Conservation (phyloP, 2,888 invertebrate species). For the Norana najaformis region DNA sequence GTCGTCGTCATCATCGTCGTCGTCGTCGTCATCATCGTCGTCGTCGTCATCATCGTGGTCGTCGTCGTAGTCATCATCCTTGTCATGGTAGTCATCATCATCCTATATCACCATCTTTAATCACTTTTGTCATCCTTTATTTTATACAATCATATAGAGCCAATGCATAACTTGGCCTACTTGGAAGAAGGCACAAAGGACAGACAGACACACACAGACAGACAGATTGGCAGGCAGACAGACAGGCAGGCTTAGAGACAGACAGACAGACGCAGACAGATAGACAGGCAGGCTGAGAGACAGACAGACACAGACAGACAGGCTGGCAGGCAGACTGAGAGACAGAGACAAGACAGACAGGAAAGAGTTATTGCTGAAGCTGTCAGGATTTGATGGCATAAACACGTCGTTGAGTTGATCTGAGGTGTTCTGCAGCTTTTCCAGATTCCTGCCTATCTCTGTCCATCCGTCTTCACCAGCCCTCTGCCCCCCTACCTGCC, state of each 20-base stretch:
- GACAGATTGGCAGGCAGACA: constrained; percentile 17
- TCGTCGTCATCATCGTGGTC: too few relatives aligned
- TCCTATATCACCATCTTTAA: too few relatives aligned
- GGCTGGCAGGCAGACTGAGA: not conserved
- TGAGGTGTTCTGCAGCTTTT: not conserved
- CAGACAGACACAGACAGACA: not conserved
- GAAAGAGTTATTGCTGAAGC: not conserved
- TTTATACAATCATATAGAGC: too few relatives aligned
- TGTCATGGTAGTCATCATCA: too few relatives aligned
- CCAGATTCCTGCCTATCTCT: not conserved
- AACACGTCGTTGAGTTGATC: not conserved
- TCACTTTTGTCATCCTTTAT: too few relatives aligned
- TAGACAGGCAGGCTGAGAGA: not conserved
- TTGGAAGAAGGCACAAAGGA: not conserved
- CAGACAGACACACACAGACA: not conserved
- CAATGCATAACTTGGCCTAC: not conserved
- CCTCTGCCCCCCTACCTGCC: not conserved
- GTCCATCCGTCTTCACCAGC: not conserved
- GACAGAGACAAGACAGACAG: not conserved
- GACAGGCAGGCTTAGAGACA: not conserved
- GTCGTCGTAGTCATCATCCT: too few relatives aligned
- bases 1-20: too few relatives aligned
- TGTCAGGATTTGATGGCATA: constrained; percentile 7
- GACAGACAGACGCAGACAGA: constrained; percentile 22
- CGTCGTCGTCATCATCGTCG: too few relatives aligned